Evolutionary conservation across 2,113 vertebrate genomes (phyloP), one percentile per base, ranked within the genome.

Genomic region (Willisornis vidua): DNA sequence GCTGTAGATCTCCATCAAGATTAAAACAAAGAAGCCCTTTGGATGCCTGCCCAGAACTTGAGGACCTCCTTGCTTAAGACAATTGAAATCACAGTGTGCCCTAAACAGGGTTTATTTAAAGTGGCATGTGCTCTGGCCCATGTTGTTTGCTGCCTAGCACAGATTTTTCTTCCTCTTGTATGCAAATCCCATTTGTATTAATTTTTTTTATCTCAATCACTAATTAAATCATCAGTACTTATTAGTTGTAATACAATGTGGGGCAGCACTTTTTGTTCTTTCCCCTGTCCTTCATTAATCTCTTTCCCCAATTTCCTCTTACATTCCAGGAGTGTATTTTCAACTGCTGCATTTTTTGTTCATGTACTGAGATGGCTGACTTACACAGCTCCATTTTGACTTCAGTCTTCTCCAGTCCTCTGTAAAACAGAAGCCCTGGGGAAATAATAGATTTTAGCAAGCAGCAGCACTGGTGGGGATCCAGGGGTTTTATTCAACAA

Each of bases 31-130:
- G 29, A 45, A 77, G 43, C 59, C 39, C 8, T 82, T 85, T 96
- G 94, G 89, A 72, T 90, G 39, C 33, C 24, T 93, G 85, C 93
- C 93, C 70, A 89, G 94, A 76, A 66, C 48, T 81, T 77, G 63
- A 83, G 63, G 78, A 78, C 71, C 83, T 93, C 67, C 75, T 95
- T 87, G 73, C 73, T 84, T 85, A 46, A 91, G 90, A 94, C 75
- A 76, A 8, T 19, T 80, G 63, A 96, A 94, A 93, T 76, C 61
- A 33, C 37, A 45, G 28, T 80, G 70, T 96, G 59, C 55, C 87
- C 41, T 90, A 87, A 76, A 45, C 39, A 80, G 48, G 26, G 15
- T 75, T 82, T 89, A 65, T 90, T 91, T 95, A 55, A 89, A 87
- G 74, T 61, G 59, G 12, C 3, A 1, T 83, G 26, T 59, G 45